A percentile compares a stretch with the other conserved stretches of the same genome.
These are phyloP conservation scores for Ischnus inquisitorius DNA, from an alignment of 2,888 invertebrate genomes.

Conservation along the genomic window DNA sequence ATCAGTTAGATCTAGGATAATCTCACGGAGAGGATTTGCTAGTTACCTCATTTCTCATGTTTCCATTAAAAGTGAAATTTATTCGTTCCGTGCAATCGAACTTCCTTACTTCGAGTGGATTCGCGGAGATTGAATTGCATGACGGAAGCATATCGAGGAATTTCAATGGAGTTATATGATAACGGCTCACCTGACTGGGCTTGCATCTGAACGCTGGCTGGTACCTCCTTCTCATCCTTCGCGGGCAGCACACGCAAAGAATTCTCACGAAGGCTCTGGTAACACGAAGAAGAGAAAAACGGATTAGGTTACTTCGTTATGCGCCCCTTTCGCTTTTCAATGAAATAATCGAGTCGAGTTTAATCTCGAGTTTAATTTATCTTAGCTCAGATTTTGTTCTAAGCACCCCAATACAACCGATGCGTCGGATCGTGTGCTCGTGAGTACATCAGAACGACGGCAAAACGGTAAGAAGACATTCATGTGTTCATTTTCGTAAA, in stretches of 20 bases:
- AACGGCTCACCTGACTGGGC: conserved; percentile 91
- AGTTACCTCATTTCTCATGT: not conserved
- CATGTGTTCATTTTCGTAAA: not conserved
- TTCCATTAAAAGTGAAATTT: not conserved
- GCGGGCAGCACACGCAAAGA: conserved; percentile 95
- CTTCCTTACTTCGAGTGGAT: not conserved
- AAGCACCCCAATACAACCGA: not conserved
- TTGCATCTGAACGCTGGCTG: conserved; percentile 94
- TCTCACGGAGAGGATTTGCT: not conserved
- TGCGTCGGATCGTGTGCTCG: not conserved
- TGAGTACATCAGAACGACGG: not conserved
- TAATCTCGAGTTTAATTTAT: not conserved
- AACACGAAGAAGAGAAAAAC: conserved; percentile 81
- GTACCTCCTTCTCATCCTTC: conserved; percentile 92
- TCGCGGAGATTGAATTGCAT: not conserved
- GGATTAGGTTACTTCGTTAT: conserved; percentile 6
- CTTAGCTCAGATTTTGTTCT: not conserved
- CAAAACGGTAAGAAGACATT: not conserved
- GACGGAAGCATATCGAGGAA: not conserved
- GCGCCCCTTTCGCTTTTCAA: not conserved
- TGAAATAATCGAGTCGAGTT: conserved; percentile 1
- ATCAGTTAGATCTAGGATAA: not conserved
- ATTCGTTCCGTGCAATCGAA: not conserved
- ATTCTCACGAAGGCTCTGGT: conserved; percentile 96
- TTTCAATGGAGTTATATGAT: not conserved